A percentile compares a stretch with the other conserved stretches of the same genome.
These are phyloP conservation scores for Apistogramma diplotaenia DNA, from an alignment of 2,113 vertebrate species.

Conservation along the genomic window DNA sequence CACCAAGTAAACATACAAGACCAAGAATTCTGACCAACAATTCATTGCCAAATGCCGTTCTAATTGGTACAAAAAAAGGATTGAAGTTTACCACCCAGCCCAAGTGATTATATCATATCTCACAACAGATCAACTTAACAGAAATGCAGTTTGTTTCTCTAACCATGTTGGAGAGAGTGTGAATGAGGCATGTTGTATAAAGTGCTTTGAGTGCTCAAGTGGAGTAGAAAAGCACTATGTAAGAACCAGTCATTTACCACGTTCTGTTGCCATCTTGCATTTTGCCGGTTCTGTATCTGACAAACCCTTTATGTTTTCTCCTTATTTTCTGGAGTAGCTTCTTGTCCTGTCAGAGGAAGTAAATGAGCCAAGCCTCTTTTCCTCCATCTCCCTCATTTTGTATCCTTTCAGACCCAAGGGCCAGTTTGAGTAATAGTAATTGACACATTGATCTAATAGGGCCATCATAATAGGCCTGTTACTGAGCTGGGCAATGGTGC, in stretches of 20 bases:
- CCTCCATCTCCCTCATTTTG: constrained; percentile 39
- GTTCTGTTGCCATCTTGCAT: neutral
- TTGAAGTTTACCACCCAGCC: neutral
- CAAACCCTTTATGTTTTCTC: constrained; percentile 9
- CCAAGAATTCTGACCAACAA: too few relatives aligned
- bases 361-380: constrained; percentile 47
- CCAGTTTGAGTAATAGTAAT: constrained; percentile 76
- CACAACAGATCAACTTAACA: neutral
- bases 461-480: constrained; percentile 73
- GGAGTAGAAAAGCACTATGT: too few relatives aligned
- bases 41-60: neutral
- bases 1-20: too few relatives aligned
- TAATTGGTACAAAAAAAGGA: neutral
- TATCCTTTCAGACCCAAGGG: constrained; percentile 69
- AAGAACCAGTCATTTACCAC: neutral
- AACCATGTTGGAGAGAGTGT: too few relatives aligned
- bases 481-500: constrained; percentile 73
- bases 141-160: neutral
- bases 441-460: constrained; percentile 79
- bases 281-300: neutral
- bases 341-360: constrained; percentile 55
- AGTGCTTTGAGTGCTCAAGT: too few relatives aligned
- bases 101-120: neutral
- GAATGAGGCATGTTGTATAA: too few relatives aligned
- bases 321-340: constrained; percentile 28